Evolutionary conservation across 2,888 invertebrate species (phyloP), one percentile per base, ranked within the genome.

Genomic region (Melanostoma scalare): DNA sequence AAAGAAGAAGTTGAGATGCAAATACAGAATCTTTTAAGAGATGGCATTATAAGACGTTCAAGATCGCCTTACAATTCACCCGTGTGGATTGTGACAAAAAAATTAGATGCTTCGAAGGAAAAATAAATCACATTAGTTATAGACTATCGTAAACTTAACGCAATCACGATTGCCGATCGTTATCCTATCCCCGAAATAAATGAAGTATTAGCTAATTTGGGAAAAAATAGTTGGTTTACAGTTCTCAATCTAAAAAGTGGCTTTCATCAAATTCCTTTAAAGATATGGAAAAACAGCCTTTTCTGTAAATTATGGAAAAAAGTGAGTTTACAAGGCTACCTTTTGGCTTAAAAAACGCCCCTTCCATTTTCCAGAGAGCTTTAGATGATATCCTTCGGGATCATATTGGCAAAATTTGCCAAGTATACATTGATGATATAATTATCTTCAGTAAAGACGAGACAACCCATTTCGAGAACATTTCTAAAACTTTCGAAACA

Each of bases 101-200:
- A 20, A 20, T 20, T 20, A 20, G 20, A 20, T 20, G 20, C 20
- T 60, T 73, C 67, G 2, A 46, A 53, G 3, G 68, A 68, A 55
- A 73, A 73, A 20, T 68, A 68, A 52, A 68, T 67, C 61, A 20
- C 53, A n/a, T 44, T 72, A 35, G 73, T 79, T 8, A 55, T 73
- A 35, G 60, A 79, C 10, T 79, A 65, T 9, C 33, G 73, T 42
- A 74, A 79, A 36, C 48, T 74, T n/a, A 73, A 68, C 63, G 46
- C 61, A 10, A 40, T 69, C 36, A 71, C 56, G n/a, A 71, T 79
- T 44, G 33, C 61, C 6, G 67, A 74, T 40, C 60, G 61, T 33
- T 74, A 79, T 40, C 67, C 68, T 6, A 65, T 68, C 31, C 56
- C 48, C 9, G 56, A 77, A 48, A 63, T 20, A 20, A 20, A n/a